Percentiles rank a stretch among this genome's conserved stretches.
phyloP scores from a whole-genome alignment of 92 coral and sea anemone genomes.

The Nematostella vectensis region DNA sequence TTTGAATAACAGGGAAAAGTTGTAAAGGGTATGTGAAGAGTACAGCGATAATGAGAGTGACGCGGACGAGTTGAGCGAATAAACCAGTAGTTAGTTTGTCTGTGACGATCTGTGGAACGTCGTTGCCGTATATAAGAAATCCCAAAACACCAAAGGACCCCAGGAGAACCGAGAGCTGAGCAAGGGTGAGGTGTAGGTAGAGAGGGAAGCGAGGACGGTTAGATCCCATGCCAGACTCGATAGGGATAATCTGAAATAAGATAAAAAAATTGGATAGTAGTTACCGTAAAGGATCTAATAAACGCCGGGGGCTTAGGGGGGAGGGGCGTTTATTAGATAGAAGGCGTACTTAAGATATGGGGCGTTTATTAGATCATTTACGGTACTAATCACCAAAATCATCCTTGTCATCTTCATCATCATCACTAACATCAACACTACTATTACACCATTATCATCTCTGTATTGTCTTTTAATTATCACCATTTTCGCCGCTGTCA shows the following conservation, averaged over 20 bases:
- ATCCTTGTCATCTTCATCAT: no score
- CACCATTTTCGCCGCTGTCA: no score
- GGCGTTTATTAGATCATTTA: no score
- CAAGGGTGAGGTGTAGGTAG: slow-evolving; percentile 78
- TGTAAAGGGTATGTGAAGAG: slow-evolving; percentile 86
- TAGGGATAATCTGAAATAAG: slow-evolving; percentile 67
- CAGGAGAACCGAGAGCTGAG: slow-evolving; percentile 60
- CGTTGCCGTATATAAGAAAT: slow-evolving; percentile 64
- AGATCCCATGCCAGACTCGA: slow-evolving; percentile 90
- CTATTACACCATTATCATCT: no score
- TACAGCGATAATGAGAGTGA: slow-evolving; percentile 70
- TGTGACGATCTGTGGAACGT: slow-evolving; percentile 81
- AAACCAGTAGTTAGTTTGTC: slow-evolving; percentile 50
- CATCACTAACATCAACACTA: no score
- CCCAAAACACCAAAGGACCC: slow-evolving; percentile 89
- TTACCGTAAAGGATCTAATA: no score
- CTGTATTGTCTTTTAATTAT: no score
- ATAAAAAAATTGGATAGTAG: not conserved
- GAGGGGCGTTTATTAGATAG: no score
- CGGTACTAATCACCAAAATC: no score
- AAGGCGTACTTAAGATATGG: no score
- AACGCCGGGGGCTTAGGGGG: no score
- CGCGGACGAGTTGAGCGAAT: slow-evolving; percentile 47
- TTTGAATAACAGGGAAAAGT: slow-evolving; percentile 76
- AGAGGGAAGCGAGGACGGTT: slow-evolving; percentile 74